Base-by-base conservation (phyloP, 2,797 vertebrate genomes). In the Menidia menidia region DNA sequence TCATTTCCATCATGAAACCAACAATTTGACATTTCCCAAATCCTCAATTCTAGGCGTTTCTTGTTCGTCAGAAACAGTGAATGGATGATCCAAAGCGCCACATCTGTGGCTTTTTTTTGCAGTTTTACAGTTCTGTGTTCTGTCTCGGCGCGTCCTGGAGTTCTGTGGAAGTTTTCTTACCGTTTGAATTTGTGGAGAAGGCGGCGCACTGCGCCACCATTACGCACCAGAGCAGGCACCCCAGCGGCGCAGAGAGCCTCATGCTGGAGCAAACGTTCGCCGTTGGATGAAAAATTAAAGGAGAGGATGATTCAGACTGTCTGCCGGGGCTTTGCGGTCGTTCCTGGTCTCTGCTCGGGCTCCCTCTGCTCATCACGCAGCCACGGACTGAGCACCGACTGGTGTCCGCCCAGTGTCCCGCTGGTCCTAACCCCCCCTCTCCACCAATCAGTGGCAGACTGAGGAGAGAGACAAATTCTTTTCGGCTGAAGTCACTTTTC, bases 401-500 rank as follows among this genome's bases (percentile, higher is more conserved):
- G 6, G 56, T 42, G 15, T 68, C 84, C 60, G 45, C 62, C 72
- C 64, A 47, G 12, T 14, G 60, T 48, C 56, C 30, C 0, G 43
- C 16, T 4, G 39, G 50, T 63, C 68, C 56, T 19, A 15, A 57
- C 35, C 41, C 35, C 41, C 50, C 32, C 39, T 10, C n/a, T 65
- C 63, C 44, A 43, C 66, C 81, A 71, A 80, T 73, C 77, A 68
- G 15, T 39, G 5, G 19, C 51, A 4, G 59, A 0, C 44, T 3
- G 50, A 10, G 7, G 7, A 0, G 39, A 13, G 14, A 30, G 2
- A 47, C 8, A 33, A n/a, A 82, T 89, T 83, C 88, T 75, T 68
- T 0, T 19, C 1, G 3, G 0, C 4, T 83, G 87, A 89, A 7
- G 82, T 88, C 86, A 88, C 31, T 10, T 42, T 71, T 78, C 66